These are phyloP conservation scores for Leptothorax acervorum DNA, from an alignment of 2,888 invertebrate species.

Conservation along the genomic window DNA sequence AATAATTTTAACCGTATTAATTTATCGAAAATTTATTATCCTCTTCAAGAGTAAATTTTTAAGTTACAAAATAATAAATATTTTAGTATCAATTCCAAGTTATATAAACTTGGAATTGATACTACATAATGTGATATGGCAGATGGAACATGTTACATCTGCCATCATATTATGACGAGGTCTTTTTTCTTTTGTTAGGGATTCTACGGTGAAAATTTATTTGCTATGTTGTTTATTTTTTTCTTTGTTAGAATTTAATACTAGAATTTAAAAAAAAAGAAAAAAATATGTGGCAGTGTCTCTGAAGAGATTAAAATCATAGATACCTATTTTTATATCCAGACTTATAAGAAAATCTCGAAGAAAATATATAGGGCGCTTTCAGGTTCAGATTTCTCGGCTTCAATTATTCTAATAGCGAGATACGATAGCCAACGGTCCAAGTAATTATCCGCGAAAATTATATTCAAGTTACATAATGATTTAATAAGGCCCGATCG, in stretches of 20 bases:
- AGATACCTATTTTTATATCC: neutral
- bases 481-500: slow-evolving; percentile 64
- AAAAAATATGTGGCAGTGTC: neutral
- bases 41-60: neutral
- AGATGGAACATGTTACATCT: neutral
- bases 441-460: slow-evolving; percentile 37
- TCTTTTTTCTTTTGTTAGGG: neutral
- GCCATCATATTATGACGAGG: neutral
- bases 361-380: neutral
- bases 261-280: neutral
- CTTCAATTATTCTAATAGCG: slow-evolving; percentile 24
- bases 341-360: neutral
- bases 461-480: slow-evolving; percentile 55
- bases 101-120: neutral
- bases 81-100: neutral
- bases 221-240: neutral
- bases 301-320: neutral
- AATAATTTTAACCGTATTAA: neutral
- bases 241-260: neutral
- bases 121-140: too few relatives aligned
- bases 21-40: neutral
- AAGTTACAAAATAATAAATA: neutral
- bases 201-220: neutral
- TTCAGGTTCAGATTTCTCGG: neutral
- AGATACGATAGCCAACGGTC: neutral